Evolutionary conservation across 53 echinoderm and acorn worm genomes (phyloP).

Genomic region (Crossaster papposus): DNA sequence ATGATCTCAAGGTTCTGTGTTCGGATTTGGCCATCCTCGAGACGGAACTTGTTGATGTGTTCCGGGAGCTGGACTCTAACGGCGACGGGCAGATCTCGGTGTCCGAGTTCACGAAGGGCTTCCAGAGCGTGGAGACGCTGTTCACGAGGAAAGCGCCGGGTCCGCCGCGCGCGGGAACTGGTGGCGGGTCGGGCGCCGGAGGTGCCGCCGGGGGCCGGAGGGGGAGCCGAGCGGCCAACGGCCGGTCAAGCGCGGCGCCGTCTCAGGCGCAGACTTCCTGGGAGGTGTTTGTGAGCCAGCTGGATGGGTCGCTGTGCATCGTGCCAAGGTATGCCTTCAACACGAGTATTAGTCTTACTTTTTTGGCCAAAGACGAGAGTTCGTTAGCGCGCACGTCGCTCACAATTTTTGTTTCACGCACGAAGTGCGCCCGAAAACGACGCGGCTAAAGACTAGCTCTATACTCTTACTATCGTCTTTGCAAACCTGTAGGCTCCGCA

Average conservation of each 20-base stretch:
- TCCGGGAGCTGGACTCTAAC: slow-evolving; percentile 87
- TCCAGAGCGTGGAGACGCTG: slow-evolving; percentile 83
- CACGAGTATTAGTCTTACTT: neutral
- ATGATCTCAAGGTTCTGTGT: slow-evolving; percentile 87
- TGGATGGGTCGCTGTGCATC: slow-evolving; percentile 32
- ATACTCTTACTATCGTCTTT: too few relatives aligned
- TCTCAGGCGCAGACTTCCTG: slow-evolving; percentile 47
- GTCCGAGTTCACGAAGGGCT: slow-evolving; percentile 80
- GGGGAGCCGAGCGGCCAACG: neutral
- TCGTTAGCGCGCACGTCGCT: too few relatives aligned
- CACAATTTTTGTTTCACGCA: too few relatives aligned
- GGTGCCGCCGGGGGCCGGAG: neutral
- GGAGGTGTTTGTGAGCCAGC: slow-evolving; percentile 57
- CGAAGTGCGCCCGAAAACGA: too few relatives aligned
- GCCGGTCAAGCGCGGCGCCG: neutral
- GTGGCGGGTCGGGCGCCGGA: neutral
- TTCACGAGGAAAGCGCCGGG: slow-evolving; percentile 62
- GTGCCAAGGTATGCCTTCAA: slow-evolving; percentile 59
- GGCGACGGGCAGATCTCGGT: slow-evolving; percentile 81
- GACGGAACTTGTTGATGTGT: slow-evolving; percentile 79
- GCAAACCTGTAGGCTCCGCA: too few relatives aligned
- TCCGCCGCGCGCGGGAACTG: neutral
- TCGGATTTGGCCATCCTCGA: slow-evolving; percentile 82
- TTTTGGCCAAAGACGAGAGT: too few relatives aligned
- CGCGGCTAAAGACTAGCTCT: too few relatives aligned